Base-by-base conservation (phyloP, 2,888 invertebrate genomes). In the Alsophila aescularia region DNA sequence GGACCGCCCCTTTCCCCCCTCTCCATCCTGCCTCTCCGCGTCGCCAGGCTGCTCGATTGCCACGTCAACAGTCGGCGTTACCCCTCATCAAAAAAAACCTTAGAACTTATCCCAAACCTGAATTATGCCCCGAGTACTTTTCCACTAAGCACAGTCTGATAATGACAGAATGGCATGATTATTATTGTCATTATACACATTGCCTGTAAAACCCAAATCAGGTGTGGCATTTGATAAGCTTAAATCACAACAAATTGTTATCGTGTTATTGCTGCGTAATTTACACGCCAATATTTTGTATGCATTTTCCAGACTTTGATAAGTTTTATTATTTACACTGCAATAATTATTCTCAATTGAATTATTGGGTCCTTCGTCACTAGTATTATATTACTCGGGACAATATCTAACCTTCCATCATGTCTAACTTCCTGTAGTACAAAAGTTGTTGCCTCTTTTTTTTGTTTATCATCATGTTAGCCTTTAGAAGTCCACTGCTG, bases 231-330 rank as follows among this genome's bases (percentile, higher is more conserved):
- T 47, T 54, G 59, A 58, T 63, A 62, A 60, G 53, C 12, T 35
- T 34, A 66, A 60, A 66, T 62, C 62, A 60, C 40, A 60, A 54
- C 52, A 44, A 44, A 53, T 41, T 61, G 54, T 62, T 66, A 66
- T 66, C 63, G 35, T 43, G 52, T 55, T 54, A 62, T 62, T 53
- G 61, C 52, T 55, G 47, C 36, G 57, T 59, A 62, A 55, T 62
- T 56, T 54, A 61, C 41, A 62, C 50, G 52, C 27, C 7, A 5
- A 15, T 42, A 34, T 37, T 41, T 50, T 40, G 36, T 54, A 35
- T 52, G 44, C 37, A 24, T 52, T 49, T 51, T 39, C 27, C 35
- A 41, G 16, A 31, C 44, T 14, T 36, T 60, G 60, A 65, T 60
- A 60, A 50, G 16, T 36, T 48, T 56, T 59, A 51, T 52, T 57